Conservation (phyloP, 2,797 vertebrate genomes). For the Oreonectes daqikongensis region DNA sequence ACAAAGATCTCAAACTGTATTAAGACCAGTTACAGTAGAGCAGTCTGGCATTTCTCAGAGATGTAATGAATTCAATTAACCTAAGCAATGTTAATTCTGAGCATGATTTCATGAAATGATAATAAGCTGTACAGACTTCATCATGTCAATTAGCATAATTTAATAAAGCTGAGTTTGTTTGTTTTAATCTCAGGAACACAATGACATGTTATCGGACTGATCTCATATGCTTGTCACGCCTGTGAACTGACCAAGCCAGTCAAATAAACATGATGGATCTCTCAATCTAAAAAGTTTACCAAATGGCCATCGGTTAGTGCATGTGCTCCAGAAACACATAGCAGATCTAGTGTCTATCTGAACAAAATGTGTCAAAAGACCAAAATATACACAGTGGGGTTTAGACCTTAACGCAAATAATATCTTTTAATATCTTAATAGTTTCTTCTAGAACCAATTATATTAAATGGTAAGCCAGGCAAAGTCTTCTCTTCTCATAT, state of each 20-base stretch:
- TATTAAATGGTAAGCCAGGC: neutral
- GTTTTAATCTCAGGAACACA: constrained; percentile 70
- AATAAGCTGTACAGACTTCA: constrained; percentile 73
- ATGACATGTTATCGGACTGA: constrained; percentile 56
- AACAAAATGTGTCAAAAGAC: neutral
- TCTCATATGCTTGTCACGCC: constrained; percentile 72
- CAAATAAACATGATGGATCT: neutral
- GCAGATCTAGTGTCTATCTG: neutral
- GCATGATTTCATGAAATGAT: constrained; percentile 77
- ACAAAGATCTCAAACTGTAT: constrained; percentile 72
- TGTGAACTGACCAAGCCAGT: constrained; percentile 62
- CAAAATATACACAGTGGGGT: neutral
- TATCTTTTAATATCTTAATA: neutral
- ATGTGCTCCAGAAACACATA: neutral
- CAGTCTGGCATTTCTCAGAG: constrained; percentile 70
- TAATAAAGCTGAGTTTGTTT: constrained; percentile 77
- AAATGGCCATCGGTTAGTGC: neutral
- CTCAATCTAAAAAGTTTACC: constrained; percentile 46
- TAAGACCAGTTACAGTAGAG: constrained; percentile 67
- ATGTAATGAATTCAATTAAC: constrained; percentile 75
- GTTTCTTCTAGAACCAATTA: neutral
- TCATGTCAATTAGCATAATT: constrained; percentile 75
- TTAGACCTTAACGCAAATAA: neutral
- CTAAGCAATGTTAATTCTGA: constrained; percentile 77
- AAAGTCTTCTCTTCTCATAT: neutral